A percentile compares a stretch with the other conserved stretches of the same genome.
Evolutionary conservation across 2,113 vertebrate genomes (phyloP).

Genomic region (Crotophaga sulcirostris): DNA sequence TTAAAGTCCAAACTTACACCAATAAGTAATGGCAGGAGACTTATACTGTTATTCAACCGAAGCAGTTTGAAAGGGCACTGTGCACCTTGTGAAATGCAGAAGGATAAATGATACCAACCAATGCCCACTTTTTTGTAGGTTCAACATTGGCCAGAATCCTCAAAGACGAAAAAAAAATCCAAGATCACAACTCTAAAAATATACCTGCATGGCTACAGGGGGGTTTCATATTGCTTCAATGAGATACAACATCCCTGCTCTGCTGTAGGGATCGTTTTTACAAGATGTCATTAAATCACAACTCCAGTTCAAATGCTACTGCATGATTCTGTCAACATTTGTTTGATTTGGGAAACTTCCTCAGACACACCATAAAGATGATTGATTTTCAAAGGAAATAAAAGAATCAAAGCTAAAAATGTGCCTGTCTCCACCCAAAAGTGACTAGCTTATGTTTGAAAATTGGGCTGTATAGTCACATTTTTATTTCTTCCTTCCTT

Average conservation of each 20-base stretch:
- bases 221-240: background rate
- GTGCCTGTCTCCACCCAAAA: background rate
- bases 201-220: background rate
- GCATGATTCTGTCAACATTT: background rate
- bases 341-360: background rate
- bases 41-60: background rate
- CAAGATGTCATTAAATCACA: background rate
- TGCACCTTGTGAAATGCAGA: background rate
- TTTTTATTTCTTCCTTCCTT: background rate
- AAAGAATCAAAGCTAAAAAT: background rate
- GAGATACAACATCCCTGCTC: background rate
- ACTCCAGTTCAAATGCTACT: background rate
- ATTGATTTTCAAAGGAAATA: background rate
- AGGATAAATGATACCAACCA: background rate
- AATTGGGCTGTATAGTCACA: background rate
- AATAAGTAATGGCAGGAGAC: background rate
- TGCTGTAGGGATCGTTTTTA: conserved; percentile 2
- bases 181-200: background rate
- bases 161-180: background rate
- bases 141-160: background rate
- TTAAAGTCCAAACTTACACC: background rate
- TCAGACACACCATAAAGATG: background rate
- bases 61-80: background rate
- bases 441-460: background rate
- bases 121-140: fast-evolving